phyloP scores from a whole-genome alignment of 2,797 vertebrate species.

The Betta splendens region DNA sequence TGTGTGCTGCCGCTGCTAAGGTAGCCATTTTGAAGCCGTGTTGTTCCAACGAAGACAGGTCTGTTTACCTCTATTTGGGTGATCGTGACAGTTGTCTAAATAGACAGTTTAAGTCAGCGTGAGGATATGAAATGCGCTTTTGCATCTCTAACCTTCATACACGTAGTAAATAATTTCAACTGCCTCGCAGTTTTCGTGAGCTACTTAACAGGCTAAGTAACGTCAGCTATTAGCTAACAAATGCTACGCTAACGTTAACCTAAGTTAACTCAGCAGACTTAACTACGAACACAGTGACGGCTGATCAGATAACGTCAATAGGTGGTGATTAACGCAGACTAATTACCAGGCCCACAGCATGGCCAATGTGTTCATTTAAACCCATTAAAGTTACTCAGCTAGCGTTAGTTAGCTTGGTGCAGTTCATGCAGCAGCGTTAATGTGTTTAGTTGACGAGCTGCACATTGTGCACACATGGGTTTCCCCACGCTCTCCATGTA shows the following conservation, averaged over 20 bases:
- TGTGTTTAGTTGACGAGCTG: conserved; percentile 27
- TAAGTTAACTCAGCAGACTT: conserved; percentile 45
- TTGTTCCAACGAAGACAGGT: conserved; percentile 77
- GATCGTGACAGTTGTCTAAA: conserved; percentile 50
- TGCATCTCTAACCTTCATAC: conserved; percentile 1
- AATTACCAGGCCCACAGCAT: too few relatives aligned
- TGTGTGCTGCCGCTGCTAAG: conserved; percentile 79
- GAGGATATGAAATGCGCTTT: background rate
- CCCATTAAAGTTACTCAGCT: conserved; percentile 5
- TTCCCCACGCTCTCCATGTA: background rate
- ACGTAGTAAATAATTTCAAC: conserved; percentile 1
- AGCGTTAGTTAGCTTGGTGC: conserved; percentile 28
- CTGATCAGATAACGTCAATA: background rate
- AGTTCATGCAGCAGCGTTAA: conserved; percentile 42
- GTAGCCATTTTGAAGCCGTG: conserved; percentile 83
- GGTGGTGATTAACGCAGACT: background rate
- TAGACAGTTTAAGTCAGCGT: background rate
- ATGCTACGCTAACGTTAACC: conserved; percentile 61
- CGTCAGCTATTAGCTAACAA: conserved; percentile 68
- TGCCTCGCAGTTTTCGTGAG: conserved; percentile 18
- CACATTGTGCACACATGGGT: conserved; percentile 32
- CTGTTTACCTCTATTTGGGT: conserved; percentile 78
- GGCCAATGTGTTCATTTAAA: background rate
- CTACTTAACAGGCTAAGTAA: conserved; percentile 48
- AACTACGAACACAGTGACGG: conserved; percentile 29